A percentile compares a stretch with the other conserved stretches of the same genome.
Conservation (phyloP, 2,888 invertebrate genomes). For the Rhimphoctona megacephalus region DNA sequence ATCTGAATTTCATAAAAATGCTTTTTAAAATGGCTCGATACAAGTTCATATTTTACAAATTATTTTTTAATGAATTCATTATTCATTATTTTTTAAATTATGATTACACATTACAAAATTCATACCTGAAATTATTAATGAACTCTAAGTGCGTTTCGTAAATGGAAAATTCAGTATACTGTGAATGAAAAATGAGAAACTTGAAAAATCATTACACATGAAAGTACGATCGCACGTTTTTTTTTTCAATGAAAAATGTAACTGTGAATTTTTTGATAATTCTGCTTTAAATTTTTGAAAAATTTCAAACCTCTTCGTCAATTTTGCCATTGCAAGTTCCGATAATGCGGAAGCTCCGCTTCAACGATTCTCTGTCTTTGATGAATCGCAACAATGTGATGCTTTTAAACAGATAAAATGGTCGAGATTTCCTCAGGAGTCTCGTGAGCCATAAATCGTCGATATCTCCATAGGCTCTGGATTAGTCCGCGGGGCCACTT, state of each 20-base stretch:
- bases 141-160: no score
- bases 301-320: neutral
- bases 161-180: no score
- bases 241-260: neutral
- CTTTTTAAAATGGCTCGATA: neutral
- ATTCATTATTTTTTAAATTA: no score
- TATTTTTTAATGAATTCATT: no score
- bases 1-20: neutral
- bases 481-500: conserved; percentile 57
- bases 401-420: conserved; percentile 33
- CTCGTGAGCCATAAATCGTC: conserved; percentile 61
- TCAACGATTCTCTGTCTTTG: neutral
- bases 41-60: no score
- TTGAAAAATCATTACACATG: no score
- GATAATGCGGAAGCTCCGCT: conserved; percentile 19
- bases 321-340: neutral
- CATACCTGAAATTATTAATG: no score
- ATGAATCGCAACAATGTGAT: conserved; percentile 31
- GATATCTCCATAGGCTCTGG: conserved; percentile 64
- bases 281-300: neutral
- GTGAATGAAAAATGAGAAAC: no score
- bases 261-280: neutral
- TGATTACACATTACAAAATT: no score
- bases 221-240: no score
- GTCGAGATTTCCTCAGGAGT: conserved; percentile 27